Base-by-base conservation (phyloP, 2,888 invertebrate species). In the Apotomis capreana region DNA sequence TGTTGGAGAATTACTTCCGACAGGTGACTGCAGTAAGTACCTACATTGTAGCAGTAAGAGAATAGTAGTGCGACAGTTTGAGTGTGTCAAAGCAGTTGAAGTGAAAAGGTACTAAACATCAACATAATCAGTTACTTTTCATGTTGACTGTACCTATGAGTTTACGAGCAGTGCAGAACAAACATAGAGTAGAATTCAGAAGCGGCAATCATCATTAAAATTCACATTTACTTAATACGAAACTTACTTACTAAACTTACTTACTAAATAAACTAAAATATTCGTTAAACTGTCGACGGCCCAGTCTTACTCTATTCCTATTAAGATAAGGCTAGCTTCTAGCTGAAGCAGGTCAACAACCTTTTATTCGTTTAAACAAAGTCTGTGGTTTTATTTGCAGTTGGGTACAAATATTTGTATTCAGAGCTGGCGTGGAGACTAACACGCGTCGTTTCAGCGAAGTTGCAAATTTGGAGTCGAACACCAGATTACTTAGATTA, bases 351-450 rank as follows among this genome's bases (percentile, higher is more conserved):
- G 62, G 57, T 51, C 69, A 49, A 46, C 49, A 13, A 62, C 57
- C 69, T 69, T 46, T 36, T 65, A 65, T 65, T 65, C 57, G 26
- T 58, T 69, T 69, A 69, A 58, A 69, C 57, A 13, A 49, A 67
- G 67, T 67, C 61, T 44, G 55, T 40, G 57, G 13, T 57, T 57
- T 64, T 62, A 57, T 61, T 67, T 44, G 36, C 57, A 37, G 13
- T 55, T 54, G 36, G 60, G 46, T 36, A 36, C 49, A 49, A 65
- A 60, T 49, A 71, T 57, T 71, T 67, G 61, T 51, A 55, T 67
- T 67, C 51, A n/a, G 15, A 55, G 52, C 37, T 36, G 26, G 55
- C 10, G 49, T 37, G 59, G 26, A 10, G 55, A 55, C 59, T 62
- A 57, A 40, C 10, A 49, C 15, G 51, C 26, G n/a, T 67, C 49